phyloP scores from a whole-genome alignment of 2,113 vertebrate genomes.

The Motacilla tschutschensis region DNA sequence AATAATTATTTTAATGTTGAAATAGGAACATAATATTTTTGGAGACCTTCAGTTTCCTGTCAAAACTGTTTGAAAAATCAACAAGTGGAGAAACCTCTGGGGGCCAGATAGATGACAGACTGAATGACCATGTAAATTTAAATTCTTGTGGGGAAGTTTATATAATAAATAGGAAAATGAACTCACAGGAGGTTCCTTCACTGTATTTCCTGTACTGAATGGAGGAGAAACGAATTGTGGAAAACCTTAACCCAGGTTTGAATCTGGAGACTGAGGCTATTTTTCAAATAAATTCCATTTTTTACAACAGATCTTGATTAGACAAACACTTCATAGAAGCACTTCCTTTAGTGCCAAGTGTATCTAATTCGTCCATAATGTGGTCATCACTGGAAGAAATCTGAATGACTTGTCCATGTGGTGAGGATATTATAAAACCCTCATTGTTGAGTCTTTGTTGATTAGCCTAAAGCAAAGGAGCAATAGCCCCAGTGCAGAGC shows the following conservation, averaged over 20 bases:
- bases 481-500: background rate
- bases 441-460: background rate
- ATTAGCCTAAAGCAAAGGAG: background rate
- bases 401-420: background rate
- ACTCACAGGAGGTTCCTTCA: background rate
- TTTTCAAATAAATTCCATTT: background rate
- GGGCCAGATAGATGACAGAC: background rate
- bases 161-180: background rate
- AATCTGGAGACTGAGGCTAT: background rate
- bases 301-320: background rate
- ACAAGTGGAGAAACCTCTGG: background rate
- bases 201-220: background rate
- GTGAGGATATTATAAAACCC: background rate
- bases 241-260: background rate
- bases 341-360: background rate
- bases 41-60: background rate
- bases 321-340: background rate
- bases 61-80: slow-evolving; percentile 10
- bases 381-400: background rate
- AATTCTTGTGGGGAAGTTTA: background rate
- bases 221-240: background rate
- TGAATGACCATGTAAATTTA: background rate
- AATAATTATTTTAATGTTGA: background rate
- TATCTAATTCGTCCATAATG: background rate
- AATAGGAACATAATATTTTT: background rate